These are phyloP conservation scores for Ophonus ardosiacus DNA, from an alignment of 2,888 invertebrate species.

Conservation along the genomic window DNA sequence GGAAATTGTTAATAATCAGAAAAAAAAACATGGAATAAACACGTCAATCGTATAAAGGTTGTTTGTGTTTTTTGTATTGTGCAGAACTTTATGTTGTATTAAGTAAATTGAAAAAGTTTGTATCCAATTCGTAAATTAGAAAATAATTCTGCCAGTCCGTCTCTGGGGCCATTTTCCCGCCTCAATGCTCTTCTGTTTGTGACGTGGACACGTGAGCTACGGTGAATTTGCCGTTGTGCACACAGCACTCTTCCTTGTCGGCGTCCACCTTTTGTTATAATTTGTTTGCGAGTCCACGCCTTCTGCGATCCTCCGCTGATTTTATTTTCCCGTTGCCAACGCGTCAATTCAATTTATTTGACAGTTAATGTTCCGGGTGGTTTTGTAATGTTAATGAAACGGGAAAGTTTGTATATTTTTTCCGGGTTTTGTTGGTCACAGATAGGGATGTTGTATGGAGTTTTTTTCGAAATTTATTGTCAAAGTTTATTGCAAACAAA, in stretches of 20 bases:
- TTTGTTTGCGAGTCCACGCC: slow-evolving; percentile 42
- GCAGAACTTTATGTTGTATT: neutral
- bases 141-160: neutral
- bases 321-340: slow-evolving; percentile 39
- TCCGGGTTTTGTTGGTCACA: slow-evolving; percentile 7
- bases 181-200: slow-evolving; percentile 28
- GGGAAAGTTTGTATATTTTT: slow-evolving; percentile 25
- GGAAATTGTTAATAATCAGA: no score
- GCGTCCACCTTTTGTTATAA: slow-evolving; percentile 48
- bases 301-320: slow-evolving; percentile 8
- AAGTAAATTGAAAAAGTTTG: slow-evolving; percentile 6
- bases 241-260: slow-evolving; percentile 15
- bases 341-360: slow-evolving; percentile 37
- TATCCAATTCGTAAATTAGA: neutral
- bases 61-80: no score
- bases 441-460: neutral
- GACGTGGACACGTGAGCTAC: neutral
- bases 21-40: no score
- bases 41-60: no score
- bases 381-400: slow-evolving; percentile 48
- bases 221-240: slow-evolving; percentile 17
- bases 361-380: slow-evolving; percentile 46
- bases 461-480: slow-evolving; percentile 14
- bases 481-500: neutral
- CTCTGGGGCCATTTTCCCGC: slow-evolving; percentile 1